These are phyloP conservation scores for Lissocephala sabroskyi DNA, from an alignment of 2,888 invertebrate genomes.

Conservation along the genomic window DNA sequence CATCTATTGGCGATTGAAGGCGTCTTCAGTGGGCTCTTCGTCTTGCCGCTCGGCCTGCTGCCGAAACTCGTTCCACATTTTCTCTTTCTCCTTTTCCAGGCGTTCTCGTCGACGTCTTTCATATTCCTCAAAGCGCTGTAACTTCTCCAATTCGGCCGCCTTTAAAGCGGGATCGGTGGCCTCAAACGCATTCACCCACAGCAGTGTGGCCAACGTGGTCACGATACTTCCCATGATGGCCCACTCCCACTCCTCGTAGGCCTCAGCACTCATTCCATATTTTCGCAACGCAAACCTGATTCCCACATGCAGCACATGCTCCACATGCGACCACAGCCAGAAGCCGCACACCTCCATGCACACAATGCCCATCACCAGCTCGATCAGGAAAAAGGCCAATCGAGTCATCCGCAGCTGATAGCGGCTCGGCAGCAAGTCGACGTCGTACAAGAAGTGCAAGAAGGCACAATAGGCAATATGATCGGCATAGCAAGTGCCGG, in stretches of 20 bases:
- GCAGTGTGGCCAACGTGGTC: slow-evolving; percentile 13
- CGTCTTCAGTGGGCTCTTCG: too few relatives aligned
- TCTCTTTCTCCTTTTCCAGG: too few relatives aligned
- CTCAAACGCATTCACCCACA: slow-evolving; percentile 20
- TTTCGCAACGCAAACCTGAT: not conserved
- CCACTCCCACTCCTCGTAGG: slow-evolving; percentile 8
- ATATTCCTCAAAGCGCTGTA: too few relatives aligned
- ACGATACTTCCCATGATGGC: slow-evolving; percentile 14
- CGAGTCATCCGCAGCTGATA: slow-evolving; percentile 15
- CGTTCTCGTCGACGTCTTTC: too few relatives aligned
- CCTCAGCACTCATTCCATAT: not conserved
- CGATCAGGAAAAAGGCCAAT: slow-evolving; percentile 11
- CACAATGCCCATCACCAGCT: slow-evolving; percentile 18
- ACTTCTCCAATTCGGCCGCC: too few relatives aligned
- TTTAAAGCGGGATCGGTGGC: slow-evolving; percentile 13
- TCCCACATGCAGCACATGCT: slow-evolving; percentile 5
- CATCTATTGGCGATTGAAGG: too few relatives aligned
- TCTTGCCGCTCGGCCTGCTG: too few relatives aligned
- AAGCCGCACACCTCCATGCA: slow-evolving; percentile 20
- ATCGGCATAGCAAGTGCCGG: slow-evolving; percentile 14
- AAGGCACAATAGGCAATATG: slow-evolving; percentile 22
- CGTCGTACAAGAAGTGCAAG: slow-evolving; percentile 20
- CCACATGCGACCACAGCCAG: slow-evolving; percentile 17
- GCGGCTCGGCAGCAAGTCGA: slow-evolving; percentile 11
- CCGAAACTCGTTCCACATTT: too few relatives aligned